phyloP scores from a whole-genome alignment of 2,888 invertebrate species.

The Buathra laborator region DNA sequence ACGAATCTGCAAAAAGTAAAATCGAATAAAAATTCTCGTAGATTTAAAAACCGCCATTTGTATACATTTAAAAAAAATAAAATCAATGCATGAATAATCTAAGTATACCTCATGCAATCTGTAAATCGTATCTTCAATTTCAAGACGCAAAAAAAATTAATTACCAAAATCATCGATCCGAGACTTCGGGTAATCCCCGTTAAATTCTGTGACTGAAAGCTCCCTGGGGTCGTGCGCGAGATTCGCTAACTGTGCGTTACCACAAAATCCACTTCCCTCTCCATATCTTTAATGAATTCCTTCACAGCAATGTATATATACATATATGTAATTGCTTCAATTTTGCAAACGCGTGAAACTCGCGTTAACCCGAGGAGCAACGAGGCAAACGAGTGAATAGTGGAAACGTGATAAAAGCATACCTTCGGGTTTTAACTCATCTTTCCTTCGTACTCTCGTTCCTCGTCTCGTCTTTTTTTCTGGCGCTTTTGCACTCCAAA shows the following conservation, averaged over 20 bases:
- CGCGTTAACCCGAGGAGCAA: slow-evolving; percentile 47
- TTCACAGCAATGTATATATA: slow-evolving; percentile 43
- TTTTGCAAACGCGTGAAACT: slow-evolving; percentile 65
- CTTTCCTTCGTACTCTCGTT: slow-evolving; percentile 43
- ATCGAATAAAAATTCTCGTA: too few relatives aligned
- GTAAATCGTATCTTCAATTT: background rate
- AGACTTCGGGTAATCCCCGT: too few relatives aligned
- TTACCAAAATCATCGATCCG: background rate
- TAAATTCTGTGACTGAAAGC: slow-evolving; percentile 2
- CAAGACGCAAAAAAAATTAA: slow-evolving; percentile 8
- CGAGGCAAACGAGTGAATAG: slow-evolving; percentile 68
- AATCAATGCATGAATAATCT: background rate
- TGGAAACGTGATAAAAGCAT: slow-evolving; percentile 72
- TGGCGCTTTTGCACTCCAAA: slow-evolving; percentile 1
- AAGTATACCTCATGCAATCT: background rate
- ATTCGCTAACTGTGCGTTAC: too few relatives aligned
- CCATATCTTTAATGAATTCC: background rate
- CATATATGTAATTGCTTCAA: slow-evolving; percentile 67
- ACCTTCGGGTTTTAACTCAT: slow-evolving; percentile 55
- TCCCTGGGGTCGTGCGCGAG: background rate
- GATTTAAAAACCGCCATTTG: too few relatives aligned
- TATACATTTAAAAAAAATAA: too few relatives aligned
- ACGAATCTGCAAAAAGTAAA: too few relatives aligned
- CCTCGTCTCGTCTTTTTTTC: slow-evolving; percentile 29
- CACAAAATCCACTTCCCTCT: background rate